A percentile compares a stretch with the other conserved stretches of the same genome.
These are phyloP conservation scores for Lepidocolaptes lacrymiger DNA, from an alignment of 2,797 vertebrate genomes.

Conservation along the genomic window DNA sequence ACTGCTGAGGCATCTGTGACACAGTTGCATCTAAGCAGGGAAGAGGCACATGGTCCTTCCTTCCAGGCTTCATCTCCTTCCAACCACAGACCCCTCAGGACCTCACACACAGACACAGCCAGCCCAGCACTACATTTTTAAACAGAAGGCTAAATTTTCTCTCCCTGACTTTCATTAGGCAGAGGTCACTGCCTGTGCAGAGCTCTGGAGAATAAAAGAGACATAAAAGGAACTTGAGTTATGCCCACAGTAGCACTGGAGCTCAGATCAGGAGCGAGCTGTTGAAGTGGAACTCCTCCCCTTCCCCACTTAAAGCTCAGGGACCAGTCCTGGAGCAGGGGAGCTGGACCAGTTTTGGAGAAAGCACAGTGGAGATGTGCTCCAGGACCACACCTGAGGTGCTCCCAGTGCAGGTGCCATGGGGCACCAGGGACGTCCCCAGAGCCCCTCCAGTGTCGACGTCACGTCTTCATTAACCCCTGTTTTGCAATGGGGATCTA, in stretches of 20 bases:
- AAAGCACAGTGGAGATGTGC: background rate
- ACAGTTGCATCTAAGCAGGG: background rate
- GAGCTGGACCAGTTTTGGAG: background rate
- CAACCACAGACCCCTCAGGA: background rate
- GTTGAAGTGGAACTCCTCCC: background rate
- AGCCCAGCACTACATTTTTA: background rate
- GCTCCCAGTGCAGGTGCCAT: background rate
- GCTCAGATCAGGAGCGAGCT: background rate
- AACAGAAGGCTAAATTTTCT: background rate
- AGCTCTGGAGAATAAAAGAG: conserved; percentile 7
- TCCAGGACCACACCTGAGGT: conserved; percentile 34
- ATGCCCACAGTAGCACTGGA: background rate
- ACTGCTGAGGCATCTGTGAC: background rate
- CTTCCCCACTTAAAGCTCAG: background rate
- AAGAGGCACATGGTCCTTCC: background rate
- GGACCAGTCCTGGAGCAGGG: background rate
- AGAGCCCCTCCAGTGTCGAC: background rate
- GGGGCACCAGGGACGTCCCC: background rate
- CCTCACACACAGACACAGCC: background rate
- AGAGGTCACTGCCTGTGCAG: background rate
- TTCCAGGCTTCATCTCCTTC: background rate
- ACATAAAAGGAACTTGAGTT: background rate
- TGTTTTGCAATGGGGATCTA: conserved; percentile 13
- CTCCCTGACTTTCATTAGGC: conserved; percentile 8
- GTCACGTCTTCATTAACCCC: conserved; percentile 56